Conservation (phyloP, 2,113 vertebrate species). For the Eptesicus fuscus region DNA sequence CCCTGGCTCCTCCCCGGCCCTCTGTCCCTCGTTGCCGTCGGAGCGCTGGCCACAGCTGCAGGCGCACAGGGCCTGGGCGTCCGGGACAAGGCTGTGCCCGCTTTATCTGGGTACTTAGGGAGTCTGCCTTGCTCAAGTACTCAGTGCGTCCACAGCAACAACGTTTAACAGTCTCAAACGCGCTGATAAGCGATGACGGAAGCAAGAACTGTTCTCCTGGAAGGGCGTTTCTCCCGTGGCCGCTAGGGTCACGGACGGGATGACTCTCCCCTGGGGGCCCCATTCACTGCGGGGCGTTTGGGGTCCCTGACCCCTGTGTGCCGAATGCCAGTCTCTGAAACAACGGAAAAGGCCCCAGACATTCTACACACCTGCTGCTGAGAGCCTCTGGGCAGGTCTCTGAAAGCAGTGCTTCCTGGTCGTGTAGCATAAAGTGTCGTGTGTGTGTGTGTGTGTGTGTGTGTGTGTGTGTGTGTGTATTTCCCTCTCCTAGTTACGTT, state of each 20-base stretch:
- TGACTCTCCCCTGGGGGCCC: not conserved
- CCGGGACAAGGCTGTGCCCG: not conserved
- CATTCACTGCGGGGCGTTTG: not conserved
- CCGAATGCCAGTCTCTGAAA: not conserved
- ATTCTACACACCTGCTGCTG: not conserved
- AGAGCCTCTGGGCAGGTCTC: not conserved
- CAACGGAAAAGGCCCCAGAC: not conserved
- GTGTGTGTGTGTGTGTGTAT: not conserved
- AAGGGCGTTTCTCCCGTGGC: not conserved
- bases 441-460: not conserved
- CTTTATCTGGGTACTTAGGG: not conserved
- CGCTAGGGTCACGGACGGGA: not conserved
- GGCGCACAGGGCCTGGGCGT: not conserved
- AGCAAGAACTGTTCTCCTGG: not conserved
- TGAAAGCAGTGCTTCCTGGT: not conserved
- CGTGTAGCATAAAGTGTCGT: not conserved
- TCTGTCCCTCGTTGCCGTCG: not conserved
- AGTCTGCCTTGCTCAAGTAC: not conserved
- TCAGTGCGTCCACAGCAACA: not conserved
- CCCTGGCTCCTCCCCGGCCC: not conserved
- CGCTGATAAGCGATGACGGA: not conserved
- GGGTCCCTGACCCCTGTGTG: not conserved
- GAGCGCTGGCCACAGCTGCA: not conserved
- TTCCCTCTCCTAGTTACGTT: not conserved
- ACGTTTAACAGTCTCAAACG: not conserved